Evolutionary conservation across 2,797 vertebrate genomes (phyloP).

Genomic region (Sorex maritimensis): DNA sequence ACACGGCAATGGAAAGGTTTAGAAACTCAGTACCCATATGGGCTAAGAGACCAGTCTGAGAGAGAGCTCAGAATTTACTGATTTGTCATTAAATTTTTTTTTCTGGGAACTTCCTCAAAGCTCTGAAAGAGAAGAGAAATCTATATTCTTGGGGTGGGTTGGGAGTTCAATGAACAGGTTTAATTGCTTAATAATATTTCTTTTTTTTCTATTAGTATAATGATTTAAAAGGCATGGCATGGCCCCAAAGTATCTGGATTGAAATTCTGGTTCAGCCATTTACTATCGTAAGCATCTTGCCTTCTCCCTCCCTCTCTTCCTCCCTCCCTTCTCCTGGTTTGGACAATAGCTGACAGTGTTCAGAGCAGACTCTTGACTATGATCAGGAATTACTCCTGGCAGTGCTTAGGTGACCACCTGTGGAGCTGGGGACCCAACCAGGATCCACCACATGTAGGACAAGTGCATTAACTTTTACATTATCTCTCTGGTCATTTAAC

Average conservation of each 20-base stretch:
- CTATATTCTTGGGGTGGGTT: not conserved
- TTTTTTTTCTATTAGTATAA: not conserved
- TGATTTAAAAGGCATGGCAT: not conserved
- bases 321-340: not conserved
- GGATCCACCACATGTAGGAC: too few relatives aligned
- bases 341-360: too few relatives aligned
- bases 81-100: not conserved
- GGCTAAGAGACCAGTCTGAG: not conserved
- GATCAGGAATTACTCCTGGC: too few relatives aligned
- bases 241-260: not conserved
- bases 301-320: not conserved
- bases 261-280: not conserved
- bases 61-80: not conserved
- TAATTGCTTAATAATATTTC: not conserved
- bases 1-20: not conserved
- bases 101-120: not conserved
- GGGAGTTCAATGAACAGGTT: not conserved
- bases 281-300: not conserved
- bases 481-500: too few relatives aligned
- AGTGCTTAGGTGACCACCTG: too few relatives aligned
- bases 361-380: too few relatives aligned
- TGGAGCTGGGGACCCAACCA: too few relatives aligned
- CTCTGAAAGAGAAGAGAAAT: not conserved
- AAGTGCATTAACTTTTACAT: too few relatives aligned
- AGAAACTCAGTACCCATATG: not conserved